Evolutionary conservation across 2,888 invertebrate species (phyloP).

Genomic region (Ichneumoninae sp.): DNA sequence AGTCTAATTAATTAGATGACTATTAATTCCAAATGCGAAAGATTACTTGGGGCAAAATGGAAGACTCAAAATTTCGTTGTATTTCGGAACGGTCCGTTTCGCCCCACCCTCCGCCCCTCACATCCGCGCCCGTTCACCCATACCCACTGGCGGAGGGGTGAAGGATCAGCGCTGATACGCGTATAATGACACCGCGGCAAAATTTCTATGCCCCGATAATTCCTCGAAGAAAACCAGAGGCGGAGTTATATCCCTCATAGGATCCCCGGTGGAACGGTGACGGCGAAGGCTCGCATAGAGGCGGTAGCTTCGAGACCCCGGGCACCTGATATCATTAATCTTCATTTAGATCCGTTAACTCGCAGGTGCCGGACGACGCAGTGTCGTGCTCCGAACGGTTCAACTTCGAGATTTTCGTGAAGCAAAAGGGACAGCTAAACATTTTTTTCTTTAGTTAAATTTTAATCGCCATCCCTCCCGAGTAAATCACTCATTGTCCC

Average conservation of each 20-base stretch:
- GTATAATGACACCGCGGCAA: conserved; percentile 66
- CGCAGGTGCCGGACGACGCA: conserved; percentile 43
- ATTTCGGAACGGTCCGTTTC: too few species aligned
- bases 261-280: conserved; percentile 18
- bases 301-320: conserved; percentile 12
- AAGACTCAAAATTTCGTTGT: too few species aligned
- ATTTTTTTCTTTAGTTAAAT: not conserved
- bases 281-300: not conserved
- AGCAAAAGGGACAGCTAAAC: not conserved
- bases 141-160: not conserved
- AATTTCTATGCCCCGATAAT: conserved; percentile 11
- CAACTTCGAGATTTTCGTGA: not conserved
- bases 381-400: not conserved
- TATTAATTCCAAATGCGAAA: too few species aligned
- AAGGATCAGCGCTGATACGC: conserved; percentile 67
- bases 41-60: too few species aligned
- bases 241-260: not conserved
- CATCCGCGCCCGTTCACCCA: too few species aligned
- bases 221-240: conserved; percentile 6
- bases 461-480: too few species aligned
- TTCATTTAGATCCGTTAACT: conserved; percentile 63
- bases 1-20: too few species aligned
- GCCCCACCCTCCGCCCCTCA: not conserved
- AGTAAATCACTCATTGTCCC: too few species aligned
- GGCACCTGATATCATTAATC: conserved; percentile 64